Evolutionary conservation across 2,797 vertebrate species (phyloP), one percentile per base, ranked within the genome.

Genomic region (Eleutherodactylus coqui): DNA sequence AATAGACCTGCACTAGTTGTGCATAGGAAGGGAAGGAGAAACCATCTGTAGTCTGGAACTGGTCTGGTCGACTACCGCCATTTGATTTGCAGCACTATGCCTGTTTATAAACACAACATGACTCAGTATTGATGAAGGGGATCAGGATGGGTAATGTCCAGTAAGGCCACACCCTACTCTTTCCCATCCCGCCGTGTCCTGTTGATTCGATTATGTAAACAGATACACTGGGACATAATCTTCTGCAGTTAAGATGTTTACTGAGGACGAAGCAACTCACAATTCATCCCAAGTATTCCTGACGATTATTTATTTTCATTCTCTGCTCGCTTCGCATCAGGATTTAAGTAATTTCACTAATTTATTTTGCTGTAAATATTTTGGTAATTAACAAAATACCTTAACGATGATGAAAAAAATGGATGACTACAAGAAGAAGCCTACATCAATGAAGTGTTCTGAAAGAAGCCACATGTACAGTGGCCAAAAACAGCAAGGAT

Each of bases 331-430:
- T 93, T 92, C 91, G 90, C 91, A 89, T 85, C 83, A 90, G 88
- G 92, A 92, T 92, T 45, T 88, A 89, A 94, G 92, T 93, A 93
- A 92, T 88, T 91, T 67, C 72, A 87, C 86, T 4, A 93, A 94
- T 95, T 94, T 94, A 93, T 89, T 88, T 87, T 92, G 89, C 92
- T 93, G 91, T 94, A 95, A 95, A 95, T 95, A 95, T 94, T 95
- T 94, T 92, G 92, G 87, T 92, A 91, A 89, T 93, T 90, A 91
- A 89, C 9, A 60, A 79, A 85, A 85, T 79, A 85, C 34, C 70
- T 41, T 27, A 21, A 49, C 53, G 29, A 76, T 85, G 67, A 85
- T 27, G 32, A 36, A 29, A n/a, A 79, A 67, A n/a, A n/a, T 36
- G 6, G 69, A 72, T 24, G 69, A 21, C 34, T 38, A 43, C 9